Conservation (phyloP, 2,797 vertebrate species). For the Iguana delicatissima region DNA sequence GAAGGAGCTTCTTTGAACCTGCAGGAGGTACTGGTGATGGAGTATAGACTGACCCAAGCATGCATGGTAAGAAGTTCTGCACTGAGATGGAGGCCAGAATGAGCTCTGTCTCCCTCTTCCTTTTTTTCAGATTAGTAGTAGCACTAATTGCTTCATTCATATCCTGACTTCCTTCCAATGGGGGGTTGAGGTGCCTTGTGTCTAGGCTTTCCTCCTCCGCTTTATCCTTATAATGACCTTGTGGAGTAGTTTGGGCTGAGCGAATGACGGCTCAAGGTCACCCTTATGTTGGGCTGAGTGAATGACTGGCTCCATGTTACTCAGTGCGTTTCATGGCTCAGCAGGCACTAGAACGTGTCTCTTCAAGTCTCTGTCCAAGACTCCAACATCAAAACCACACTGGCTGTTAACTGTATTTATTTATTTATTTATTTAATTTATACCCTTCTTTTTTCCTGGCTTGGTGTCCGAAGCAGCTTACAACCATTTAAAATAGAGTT, state of each 20-base stretch:
- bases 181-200: not conserved
- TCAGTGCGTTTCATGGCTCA: not conserved
- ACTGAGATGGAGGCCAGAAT: not conserved
- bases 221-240: not conserved
- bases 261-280: not conserved
- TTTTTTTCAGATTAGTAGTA: not conserved
- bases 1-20: conserved; percentile 88
- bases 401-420: not conserved
- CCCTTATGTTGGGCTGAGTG: not conserved
- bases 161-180: not conserved
- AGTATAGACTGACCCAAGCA: conserved; percentile 92
- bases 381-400: not conserved
- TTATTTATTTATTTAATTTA: no score
- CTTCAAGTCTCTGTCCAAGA: not conserved
- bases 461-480: no score
- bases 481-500: no score
- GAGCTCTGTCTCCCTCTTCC: no score
- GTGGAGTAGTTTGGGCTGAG: not conserved
- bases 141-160: not conserved
- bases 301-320: not conserved
- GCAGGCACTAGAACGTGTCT: not conserved
- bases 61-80: conserved; percentile 86
- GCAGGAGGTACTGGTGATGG: conserved; percentile 92
- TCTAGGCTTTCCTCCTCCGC: not conserved
- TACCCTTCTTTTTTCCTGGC: no score